Evolutionary conservation across 2,113 vertebrate species (phyloP).

Genomic region (Rhynchomys soricoides): DNA sequence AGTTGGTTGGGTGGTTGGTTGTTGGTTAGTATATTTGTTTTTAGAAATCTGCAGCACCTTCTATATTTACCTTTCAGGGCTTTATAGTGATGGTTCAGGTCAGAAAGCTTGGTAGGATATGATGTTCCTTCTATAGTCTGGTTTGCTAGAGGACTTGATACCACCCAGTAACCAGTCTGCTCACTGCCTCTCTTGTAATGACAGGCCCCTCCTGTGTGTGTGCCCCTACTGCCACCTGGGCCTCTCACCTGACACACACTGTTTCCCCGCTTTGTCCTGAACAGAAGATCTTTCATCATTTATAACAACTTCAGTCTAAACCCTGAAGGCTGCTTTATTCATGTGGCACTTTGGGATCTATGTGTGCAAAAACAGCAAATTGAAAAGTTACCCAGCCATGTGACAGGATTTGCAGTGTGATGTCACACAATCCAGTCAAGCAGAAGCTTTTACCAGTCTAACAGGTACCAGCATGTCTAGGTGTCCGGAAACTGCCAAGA

Average conservation of each 20-base stretch:
- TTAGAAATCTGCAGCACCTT: background rate
- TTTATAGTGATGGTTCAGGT: background rate
- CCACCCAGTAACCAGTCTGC: background rate
- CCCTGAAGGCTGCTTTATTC: background rate
- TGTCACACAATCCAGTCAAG: conserved; percentile 15
- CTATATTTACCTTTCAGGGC: background rate
- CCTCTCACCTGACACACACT: background rate
- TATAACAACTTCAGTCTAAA: background rate
- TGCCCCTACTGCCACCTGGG: background rate
- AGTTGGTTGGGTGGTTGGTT: background rate
- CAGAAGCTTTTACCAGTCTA: conserved; percentile 21
- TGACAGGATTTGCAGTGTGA: conserved; percentile 33
- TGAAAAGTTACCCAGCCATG: conserved; percentile 23
- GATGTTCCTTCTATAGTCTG: background rate
- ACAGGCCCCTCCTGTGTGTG: too few relatives aligned
- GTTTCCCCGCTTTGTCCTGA: background rate
- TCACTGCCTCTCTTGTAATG: background rate
- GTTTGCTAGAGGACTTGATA: too few relatives aligned
- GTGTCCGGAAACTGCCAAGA: conserved; percentile 3
- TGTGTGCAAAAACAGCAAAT: conserved; percentile 1
- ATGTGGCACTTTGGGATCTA: conserved; percentile 24
- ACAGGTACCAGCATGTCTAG: background rate
- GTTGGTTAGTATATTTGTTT: background rate
- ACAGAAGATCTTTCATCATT: background rate
- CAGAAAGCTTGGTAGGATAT: background rate